Evolutionary conservation across 30 jellyfish, hydroid and myxozoan genomes (phyloP), one percentile per base, ranked within the genome.

Genomic region (Morbakka virulenta): DNA sequence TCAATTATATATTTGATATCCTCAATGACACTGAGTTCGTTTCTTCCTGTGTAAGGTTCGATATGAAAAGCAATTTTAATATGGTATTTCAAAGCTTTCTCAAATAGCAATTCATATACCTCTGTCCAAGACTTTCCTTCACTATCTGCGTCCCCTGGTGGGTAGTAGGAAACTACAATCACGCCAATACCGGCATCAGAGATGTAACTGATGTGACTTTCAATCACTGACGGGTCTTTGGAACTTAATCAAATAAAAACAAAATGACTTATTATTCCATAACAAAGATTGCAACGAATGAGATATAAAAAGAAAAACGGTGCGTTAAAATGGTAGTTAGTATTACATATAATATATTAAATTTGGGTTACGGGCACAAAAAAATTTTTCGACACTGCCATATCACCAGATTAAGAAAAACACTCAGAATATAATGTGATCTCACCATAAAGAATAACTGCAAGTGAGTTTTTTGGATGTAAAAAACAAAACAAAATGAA

Each of bases 111-210:
- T 20, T 77, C 81, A 28, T 35, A 92, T 3, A 74, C 32, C 33
- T 75, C 86, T 31, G 70, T 85, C 98, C 98, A 92, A 14, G 94
- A 87, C 64, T 80, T 81, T 2, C 98, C 98, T 77, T 92, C 81
- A 20, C 81, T 95, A 85, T 92, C 98, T 32, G 85, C 87, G 9
- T 72, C 32, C 4, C 96, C 96, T 1, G 86, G 77, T 3, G 98
- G 98, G 47, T 92, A 92, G 70, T 92, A 92, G 0, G 98, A 92
- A 27, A 86, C 96, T 53, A 76, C 96, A 41, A 85, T 49, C 32
- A 81, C 95, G 23, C 98, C 98, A 67, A 92, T 76, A 13, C 89
- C 88, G 13, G 96, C 95, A 34, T 30, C 32, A 0, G 70, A 35
- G 1, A 92, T 53, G 75, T 85, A 95, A 53, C 48, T 67, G 67